These are phyloP conservation scores for Nebria ingens DNA, from an alignment of 1,140 invertebrate genomes.

Conservation along the genomic window DNA sequence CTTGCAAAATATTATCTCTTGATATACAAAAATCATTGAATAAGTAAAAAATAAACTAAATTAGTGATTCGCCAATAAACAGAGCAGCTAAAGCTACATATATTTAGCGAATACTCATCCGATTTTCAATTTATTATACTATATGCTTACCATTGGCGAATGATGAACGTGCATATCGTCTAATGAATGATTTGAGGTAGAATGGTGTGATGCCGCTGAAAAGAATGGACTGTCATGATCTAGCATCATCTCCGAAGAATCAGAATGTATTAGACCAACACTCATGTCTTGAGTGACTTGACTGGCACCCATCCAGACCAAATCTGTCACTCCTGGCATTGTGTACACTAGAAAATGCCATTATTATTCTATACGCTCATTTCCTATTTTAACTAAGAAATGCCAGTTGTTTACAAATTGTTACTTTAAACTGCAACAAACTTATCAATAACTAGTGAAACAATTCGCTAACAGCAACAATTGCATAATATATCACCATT, in stretches of 20 bases:
- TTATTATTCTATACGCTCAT: not conserved
- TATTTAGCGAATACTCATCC: too few species aligned
- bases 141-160: slow-evolving; percentile 40
- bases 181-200: slow-evolving; percentile 39
- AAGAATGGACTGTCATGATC: slow-evolving; percentile 48
- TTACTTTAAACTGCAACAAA: not conserved
- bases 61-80: too few species aligned
- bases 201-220: slow-evolving; percentile 38
- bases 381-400: not conserved
- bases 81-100: too few species aligned
- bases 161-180: slow-evolving; percentile 46
- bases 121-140: too few species aligned
- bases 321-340: slow-evolving; percentile 49
- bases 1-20: too few species aligned
- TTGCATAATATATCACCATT: not conserved
- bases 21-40: too few species aligned
- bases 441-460: not conserved
- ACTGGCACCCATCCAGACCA: slow-evolving; percentile 62
- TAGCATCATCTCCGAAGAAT: slow-evolving; percentile 35
- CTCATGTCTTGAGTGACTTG: slow-evolving; percentile 43
- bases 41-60: too few species aligned
- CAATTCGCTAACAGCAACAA: not conserved
- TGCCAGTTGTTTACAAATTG: not conserved
- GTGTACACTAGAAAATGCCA: slow-evolving; percentile 26
- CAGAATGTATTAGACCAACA: slow-evolving; percentile 26